Base-by-base conservation (phyloP, 2,113 vertebrate species). In the Lepus timidus region DNA sequence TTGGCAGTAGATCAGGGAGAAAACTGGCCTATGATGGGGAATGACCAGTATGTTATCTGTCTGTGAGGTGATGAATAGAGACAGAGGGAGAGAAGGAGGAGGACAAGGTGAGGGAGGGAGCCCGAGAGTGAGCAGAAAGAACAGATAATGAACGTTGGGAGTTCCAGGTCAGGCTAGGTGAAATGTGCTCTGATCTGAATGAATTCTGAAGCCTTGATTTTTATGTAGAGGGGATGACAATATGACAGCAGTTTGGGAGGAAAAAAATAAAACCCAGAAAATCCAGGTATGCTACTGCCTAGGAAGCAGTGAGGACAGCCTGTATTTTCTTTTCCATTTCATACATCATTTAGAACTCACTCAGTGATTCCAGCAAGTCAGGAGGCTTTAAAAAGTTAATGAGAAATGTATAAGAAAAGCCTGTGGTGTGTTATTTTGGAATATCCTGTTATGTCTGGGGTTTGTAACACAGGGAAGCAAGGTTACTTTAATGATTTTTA, bases 381-480 rank as follows among this genome's bases (percentile, higher is more conserved):
- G 95, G 61, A 97, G 89, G 96, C 97, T 98, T 97, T 98, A 97
- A 98, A 98, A 98, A 97, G 64, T 96, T 98, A 98, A 98, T 97
- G 96, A 98, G 98, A 97, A 97, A 96, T 93, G 97, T 71, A 84
- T 64, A 93, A 96, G 89, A 85, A 97, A 97, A 97, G 93, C 20
- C 39, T 88, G 67, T 14, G 29, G 0, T 64, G 88, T 92, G 89
- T 97, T 97, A 94, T 95, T 97, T 79, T 91, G 49, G 91, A 92
- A 73, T 88, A 73, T 61, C 22, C 70, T 52, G 49, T 79, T 44
- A 81, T 13, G 68, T 80, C 90, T 27, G 85, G 94, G 70, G 79
- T 88, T 97, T 95, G 95, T 75, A 75, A 83, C 86, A 62, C 58
- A 3, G 90, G 78, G 90, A 96, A 79, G 9, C 71, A 65, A 55